These are phyloP conservation scores for Escarpia spicata DNA, from an alignment of 2,888 invertebrate genomes.

Conservation along the genomic window DNA sequence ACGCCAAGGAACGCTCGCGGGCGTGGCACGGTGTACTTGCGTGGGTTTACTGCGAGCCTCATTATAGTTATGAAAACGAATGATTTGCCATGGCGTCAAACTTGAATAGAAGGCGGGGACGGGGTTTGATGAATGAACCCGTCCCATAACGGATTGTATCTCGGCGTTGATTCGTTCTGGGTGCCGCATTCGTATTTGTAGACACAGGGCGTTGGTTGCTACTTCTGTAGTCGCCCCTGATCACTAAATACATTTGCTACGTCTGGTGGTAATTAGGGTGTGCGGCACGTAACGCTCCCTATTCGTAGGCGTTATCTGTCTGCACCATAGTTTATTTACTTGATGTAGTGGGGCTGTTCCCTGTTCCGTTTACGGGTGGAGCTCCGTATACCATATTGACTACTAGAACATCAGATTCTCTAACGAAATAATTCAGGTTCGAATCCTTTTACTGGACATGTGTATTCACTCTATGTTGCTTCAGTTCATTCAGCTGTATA, in stretches of 20 bases:
- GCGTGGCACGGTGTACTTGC: neutral
- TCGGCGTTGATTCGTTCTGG: neutral
- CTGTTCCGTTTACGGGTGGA: neutral
- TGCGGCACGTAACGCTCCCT: neutral
- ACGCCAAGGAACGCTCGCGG: neutral
- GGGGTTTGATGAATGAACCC: neutral
- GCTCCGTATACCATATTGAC: no score
- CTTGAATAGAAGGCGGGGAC: neutral
- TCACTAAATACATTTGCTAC: neutral
- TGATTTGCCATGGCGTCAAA: neutral
- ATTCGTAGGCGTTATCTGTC: neutral
- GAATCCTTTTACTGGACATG: no score
- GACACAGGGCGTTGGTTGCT: neutral
- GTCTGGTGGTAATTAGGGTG: neutral
- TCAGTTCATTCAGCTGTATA: no score
- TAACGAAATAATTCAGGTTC: no score
- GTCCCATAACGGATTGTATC: neutral
- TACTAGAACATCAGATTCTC: no score
- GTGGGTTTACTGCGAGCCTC: neutral
- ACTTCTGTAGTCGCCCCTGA: neutral
- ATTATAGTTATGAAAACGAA: neutral
- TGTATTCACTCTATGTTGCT: no score
- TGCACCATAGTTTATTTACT: neutral
- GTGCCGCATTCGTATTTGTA: neutral
- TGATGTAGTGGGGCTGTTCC: neutral